A percentile compares a stretch with the other conserved stretches of the same genome.
phyloP scores from a whole-genome alignment of 2,888 invertebrate genomes.

The Nomada lathburiana region DNA sequence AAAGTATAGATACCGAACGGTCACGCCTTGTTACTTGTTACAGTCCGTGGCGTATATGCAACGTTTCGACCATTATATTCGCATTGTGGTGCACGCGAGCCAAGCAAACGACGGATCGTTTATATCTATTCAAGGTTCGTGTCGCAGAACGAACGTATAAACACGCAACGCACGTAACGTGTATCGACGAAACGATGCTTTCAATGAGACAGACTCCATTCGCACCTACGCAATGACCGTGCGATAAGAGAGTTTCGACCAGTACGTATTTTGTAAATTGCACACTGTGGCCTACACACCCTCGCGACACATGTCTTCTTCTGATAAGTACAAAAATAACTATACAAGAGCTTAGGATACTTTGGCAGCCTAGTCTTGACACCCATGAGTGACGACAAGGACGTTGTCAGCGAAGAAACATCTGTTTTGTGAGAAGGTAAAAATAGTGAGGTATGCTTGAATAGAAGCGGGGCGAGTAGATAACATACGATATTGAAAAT shows the following conservation, averaged over 20 bases:
- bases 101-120: slow-evolving; percentile 1
- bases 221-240: slow-evolving; percentile 14
- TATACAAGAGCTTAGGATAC: neutral
- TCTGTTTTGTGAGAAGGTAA: neutral
- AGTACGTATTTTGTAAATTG: slow-evolving; percentile 18
- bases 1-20: slow-evolving; percentile 20
- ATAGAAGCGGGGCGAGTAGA: too few species aligned
- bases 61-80: slow-evolving; percentile 27
- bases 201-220: neutral
- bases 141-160: too few species aligned
- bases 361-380: slow-evolving; percentile 17
- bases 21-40: slow-evolving; percentile 25
- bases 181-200: slow-evolving; percentile 1
- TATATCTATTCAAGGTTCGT: too few species aligned
- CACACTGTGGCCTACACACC: slow-evolving; percentile 17
- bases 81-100: slow-evolving; percentile 30
- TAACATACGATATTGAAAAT: too few species aligned
- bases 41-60: slow-evolving; percentile 19
- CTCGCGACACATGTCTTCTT: slow-evolving; percentile 1
- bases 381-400: slow-evolving; percentile 50
- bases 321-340: neutral
- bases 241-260: slow-evolving; percentile 15
- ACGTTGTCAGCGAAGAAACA: slow-evolving; percentile 43
- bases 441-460: too few species aligned
- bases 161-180: too few species aligned